These are phyloP conservation scores for Linepithema humile DNA, from an alignment of 1,140 invertebrate species.

Conservation along the genomic window DNA sequence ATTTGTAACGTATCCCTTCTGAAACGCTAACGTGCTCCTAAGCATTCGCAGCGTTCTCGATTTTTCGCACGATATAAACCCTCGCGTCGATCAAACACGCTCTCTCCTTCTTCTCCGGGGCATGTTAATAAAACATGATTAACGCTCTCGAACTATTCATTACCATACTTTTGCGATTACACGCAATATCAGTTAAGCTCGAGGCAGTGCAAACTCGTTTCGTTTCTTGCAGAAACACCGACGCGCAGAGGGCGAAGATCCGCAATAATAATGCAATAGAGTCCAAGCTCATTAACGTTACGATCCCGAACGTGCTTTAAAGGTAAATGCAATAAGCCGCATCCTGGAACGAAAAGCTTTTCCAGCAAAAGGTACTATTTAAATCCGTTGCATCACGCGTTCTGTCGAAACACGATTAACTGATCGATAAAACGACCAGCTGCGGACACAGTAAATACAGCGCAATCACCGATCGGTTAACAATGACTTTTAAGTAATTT, in stretches of 20 bases:
- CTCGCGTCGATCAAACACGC: neutral
- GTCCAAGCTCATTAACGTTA: slow-evolving; percentile 21
- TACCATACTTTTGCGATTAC: neutral
- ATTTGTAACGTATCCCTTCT: neutral
- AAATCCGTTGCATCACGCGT: slow-evolving; percentile 10
- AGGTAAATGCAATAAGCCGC: neutral
- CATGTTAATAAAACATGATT: slow-evolving; percentile 3
- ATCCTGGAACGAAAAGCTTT: neutral
- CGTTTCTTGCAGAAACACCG: neutral
- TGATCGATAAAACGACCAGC: neutral
- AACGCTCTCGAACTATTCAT: neutral
- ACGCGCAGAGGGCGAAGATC: neutral
- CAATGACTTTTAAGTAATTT: slow-evolving; percentile 8
- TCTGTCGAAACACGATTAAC: slow-evolving; percentile 35
- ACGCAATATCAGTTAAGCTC: neutral
- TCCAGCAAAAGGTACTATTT: slow-evolving; percentile 1
- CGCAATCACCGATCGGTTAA: slow-evolving; percentile 18
- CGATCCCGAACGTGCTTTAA: neutral
- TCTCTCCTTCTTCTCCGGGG: no score
- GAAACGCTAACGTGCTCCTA: neutral
- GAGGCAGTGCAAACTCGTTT: neutral
- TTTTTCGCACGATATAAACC: neutral
- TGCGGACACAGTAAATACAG: slow-evolving; percentile 9
- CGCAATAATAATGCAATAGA: neutral
- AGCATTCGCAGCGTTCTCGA: neutral